Percentiles rank a stretch among this genome's conserved stretches.
Evolutionary conservation across 2,797 vertebrate species (phyloP).

Genomic region (Sciaenops ocellatus): DNA sequence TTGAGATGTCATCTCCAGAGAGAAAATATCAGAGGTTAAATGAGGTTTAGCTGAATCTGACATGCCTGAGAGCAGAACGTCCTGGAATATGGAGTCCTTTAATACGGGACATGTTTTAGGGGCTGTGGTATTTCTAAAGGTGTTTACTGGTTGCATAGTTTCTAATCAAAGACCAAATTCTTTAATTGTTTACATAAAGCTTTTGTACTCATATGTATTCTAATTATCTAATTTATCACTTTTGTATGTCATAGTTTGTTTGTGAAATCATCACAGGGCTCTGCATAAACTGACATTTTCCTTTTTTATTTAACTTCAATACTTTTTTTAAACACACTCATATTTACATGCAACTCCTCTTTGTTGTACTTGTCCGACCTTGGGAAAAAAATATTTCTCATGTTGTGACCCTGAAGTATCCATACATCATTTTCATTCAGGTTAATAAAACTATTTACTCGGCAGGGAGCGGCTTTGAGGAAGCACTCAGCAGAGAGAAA

Average conservation of each 20-base stretch:
- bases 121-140: background rate
- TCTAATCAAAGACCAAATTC: background rate
- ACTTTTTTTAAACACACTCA: background rate
- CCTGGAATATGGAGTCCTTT: no score
- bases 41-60: no score
- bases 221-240: no score
- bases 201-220: no score
- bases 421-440: conserved; percentile 9
- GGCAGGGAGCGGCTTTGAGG: background rate
- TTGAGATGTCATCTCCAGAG: no score
- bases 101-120: background rate
- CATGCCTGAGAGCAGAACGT: no score
- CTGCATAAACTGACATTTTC: no score
- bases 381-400: background rate
- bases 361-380: background rate
- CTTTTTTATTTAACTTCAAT: no score
- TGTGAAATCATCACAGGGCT: background rate
- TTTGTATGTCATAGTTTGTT: no score
- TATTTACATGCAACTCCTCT: background rate
- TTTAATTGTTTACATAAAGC: no score
- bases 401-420: conserved; percentile 10
- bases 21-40: no score
- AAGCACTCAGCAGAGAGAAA: conserved; percentile 13
- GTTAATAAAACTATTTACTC: conserved; percentile 5
- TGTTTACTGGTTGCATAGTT: background rate